A percentile compares a stretch with the other conserved stretches of the same genome.
Evolutionary conservation across 2,797 vertebrate species (phyloP).

Genomic region (Microtus agrestis): DNA sequence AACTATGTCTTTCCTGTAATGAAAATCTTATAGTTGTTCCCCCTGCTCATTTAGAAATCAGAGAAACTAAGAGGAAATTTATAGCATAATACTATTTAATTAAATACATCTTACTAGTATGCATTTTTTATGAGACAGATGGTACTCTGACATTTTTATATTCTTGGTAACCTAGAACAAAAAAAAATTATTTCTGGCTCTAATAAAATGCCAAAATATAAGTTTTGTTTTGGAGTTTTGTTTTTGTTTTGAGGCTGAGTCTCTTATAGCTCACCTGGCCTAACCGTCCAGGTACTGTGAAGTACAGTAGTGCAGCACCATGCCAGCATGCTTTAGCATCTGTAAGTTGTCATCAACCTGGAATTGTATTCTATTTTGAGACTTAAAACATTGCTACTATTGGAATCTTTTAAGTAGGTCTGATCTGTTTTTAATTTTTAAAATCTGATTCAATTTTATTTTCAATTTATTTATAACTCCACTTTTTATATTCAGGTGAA

Average conservation of each 20-base stretch:
- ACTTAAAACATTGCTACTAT: not conserved
- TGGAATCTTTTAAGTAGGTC: slow-evolving; percentile 55
- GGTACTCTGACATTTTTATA: not conserved
- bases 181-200: slow-evolving; percentile 47
- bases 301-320: not conserved
- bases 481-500: slow-evolving; percentile 49
- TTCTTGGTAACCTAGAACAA: not conserved
- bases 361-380: slow-evolving; percentile 42
- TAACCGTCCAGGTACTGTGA: not conserved
- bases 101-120: slow-evolving; percentile 47
- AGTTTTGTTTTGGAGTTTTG: slow-evolving; percentile 39
- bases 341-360: slow-evolving; percentile 7
- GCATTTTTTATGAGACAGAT: slow-evolving; percentile 41
- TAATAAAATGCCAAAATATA: slow-evolving; percentile 37
- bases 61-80: not conserved
- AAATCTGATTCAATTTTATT: slow-evolving; percentile 49
- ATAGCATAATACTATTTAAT: not conserved
- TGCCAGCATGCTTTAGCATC: no score
- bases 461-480: not conserved
- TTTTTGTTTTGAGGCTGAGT: not conserved
- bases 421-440: slow-evolving; percentile 47
- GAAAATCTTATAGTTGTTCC: not conserved
- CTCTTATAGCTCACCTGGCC: not conserved
- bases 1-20: slow-evolving; percentile 19
- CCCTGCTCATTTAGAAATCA: not conserved